phyloP scores from a whole-genome alignment of 2,888 invertebrate species.

The Dynastes tityus region DNA sequence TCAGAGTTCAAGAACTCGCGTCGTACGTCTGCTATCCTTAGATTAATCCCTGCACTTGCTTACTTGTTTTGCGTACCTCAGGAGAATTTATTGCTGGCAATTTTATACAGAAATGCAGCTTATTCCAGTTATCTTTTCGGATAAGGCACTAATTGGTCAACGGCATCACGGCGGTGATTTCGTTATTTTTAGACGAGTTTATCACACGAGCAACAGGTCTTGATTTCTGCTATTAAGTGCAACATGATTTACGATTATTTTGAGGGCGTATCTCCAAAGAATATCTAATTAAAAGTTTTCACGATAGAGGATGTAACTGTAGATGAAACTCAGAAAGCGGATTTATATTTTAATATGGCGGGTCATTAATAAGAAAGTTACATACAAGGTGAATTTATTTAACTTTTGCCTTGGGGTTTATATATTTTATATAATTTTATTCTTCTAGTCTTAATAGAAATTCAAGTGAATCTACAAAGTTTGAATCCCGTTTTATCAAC shows the following conservation, averaged over 20 bases:
- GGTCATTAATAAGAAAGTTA: too few species aligned
- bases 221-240: constrained; percentile 1
- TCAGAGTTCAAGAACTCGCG: constrained; percentile 7
- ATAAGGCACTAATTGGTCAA: constrained; percentile 32
- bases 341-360: too few species aligned
- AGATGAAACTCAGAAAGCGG: too few species aligned
- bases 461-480: too few species aligned
- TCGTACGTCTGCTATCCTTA: constrained; percentile 2
- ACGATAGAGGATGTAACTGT: neutral
- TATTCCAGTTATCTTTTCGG: constrained; percentile 23
- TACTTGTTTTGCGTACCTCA: constrained; percentile 34
- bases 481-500: too few species aligned
- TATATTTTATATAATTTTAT: too few species aligned
- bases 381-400: too few species aligned
- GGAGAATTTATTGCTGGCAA: constrained; percentile 18
- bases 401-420: too few species aligned
- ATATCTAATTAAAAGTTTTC: constrained; percentile 14
- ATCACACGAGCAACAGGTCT: constrained; percentile 22
- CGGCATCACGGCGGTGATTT: constrained; percentile 1
- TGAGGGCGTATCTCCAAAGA: constrained; percentile 11
- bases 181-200: constrained; percentile 39
- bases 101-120: constrained; percentile 16
- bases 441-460: too few species aligned
- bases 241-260: constrained; percentile 11
- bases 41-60: neutral